Base-by-base conservation (phyloP, 2,888 invertebrate species). In the Xestia xanthographa region DNA sequence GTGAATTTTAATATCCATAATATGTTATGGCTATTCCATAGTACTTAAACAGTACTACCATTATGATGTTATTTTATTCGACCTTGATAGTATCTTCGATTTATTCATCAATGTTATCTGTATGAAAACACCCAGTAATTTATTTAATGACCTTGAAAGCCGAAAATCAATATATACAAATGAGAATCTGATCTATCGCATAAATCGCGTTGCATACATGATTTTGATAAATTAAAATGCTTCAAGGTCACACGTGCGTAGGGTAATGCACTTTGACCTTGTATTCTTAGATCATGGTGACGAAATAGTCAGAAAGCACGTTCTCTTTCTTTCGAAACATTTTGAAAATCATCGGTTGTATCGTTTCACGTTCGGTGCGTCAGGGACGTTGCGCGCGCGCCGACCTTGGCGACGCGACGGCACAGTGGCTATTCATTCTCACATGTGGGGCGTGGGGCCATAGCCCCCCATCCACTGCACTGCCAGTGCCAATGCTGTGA, bases 381-480 rank as follows among this genome's bases (percentile, higher is more conserved):
- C 26, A 41, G 43, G 26, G 58, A 45, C 62, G 65, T 34, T 38
- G 72, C 71, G 70, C n/a, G 70, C 12, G 67, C 72, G 78, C 58
- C 34, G 87, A 82, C 92, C 91, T 91, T 91, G 91, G 74, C 78
- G 73, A 72, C 82, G 78, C 80, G 72, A 66, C 82, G 86, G 48
- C 38, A 41, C 17, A 53, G 34, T 60, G 20, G 79, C 84, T 85
- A 85, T 83, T 82, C 84, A 79, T 71, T 82, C 77, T 76, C 80
- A 75, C 89, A 89, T 90, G 89, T 90, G 90, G 83, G 71, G 70
- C 91, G 89, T 90, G 90, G 81, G 71, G 70, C 34, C 72, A 65
- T 72, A 75, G 48, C 26, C 81, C 41, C 34, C 83, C 73, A 83
- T 83, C 86, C 79, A 76, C 69, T 72, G 77, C 79, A 72, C 12